Evolutionary conservation across 2,797 vertebrate species (phyloP).

Genomic region (Tarsius wallacei): DNA sequence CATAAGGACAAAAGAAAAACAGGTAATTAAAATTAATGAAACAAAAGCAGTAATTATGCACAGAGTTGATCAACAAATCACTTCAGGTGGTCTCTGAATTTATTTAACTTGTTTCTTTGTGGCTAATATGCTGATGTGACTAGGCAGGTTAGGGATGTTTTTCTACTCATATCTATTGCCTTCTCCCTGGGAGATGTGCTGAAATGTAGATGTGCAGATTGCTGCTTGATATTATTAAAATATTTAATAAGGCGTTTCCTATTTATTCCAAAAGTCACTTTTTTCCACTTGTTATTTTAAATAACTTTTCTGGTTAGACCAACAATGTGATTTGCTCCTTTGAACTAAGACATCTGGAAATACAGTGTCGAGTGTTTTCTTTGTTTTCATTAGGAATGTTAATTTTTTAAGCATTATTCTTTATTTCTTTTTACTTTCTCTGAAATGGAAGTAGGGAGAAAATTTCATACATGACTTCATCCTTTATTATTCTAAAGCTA

Average conservation of each 20-base stretch:
- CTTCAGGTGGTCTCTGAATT: constrained; percentile 58
- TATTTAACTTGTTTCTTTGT: constrained; percentile 66
- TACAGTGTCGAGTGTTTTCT: not conserved
- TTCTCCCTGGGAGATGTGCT: not conserved
- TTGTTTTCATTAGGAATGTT: constrained; percentile 5
- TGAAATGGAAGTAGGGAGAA: not conserved
- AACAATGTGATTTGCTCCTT: not conserved
- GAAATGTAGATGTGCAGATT: not conserved
- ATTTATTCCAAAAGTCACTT: not conserved
- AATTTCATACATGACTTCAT: not conserved
- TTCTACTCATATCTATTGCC: not conserved
- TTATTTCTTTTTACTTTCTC: constrained; percentile 12
- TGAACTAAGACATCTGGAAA: not conserved
- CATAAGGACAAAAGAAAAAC: constrained; percentile 71
- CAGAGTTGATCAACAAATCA: constrained; percentile 71
- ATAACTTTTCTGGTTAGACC: not conserved
- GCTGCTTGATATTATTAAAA: not conserved
- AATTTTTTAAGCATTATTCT: not conserved
- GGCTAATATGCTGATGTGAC: not conserved
- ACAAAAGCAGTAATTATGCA: constrained; percentile 74
- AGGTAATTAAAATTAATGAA: constrained; percentile 81
- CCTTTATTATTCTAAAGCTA: not conserved
- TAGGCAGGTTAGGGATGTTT: not conserved
- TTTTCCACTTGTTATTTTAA: not conserved
- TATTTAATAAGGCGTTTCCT: constrained; percentile 15